A percentile compares a stretch with the other conserved stretches of the same genome.
phyloP scores from a whole-genome alignment of 2,797 vertebrate species.

The Chrosomus eos region DNA sequence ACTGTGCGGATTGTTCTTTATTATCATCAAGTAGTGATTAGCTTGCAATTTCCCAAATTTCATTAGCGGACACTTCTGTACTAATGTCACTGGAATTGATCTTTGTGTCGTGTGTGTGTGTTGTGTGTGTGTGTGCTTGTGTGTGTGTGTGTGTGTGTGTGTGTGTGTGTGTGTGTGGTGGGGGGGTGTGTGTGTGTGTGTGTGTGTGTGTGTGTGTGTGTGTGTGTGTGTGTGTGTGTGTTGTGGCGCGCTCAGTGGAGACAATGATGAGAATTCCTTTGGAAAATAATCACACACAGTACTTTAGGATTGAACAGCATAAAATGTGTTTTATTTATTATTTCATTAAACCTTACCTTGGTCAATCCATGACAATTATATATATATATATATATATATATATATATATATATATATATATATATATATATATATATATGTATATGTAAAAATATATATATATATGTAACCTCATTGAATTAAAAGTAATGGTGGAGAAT shows the following conservation, averaged over 20 bases:
- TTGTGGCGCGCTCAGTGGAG: constrained; percentile 13
- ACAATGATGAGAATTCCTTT: constrained; percentile 53
- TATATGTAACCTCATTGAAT: not conserved
- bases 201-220: no score
- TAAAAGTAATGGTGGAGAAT: not conserved
- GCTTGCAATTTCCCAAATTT: not conserved
- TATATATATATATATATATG: no score
- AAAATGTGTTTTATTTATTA: not conserved
- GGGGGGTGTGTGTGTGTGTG: not conserved
- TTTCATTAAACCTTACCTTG: not conserved
- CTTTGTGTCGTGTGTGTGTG: not conserved
- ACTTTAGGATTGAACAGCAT: not conserved
- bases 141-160: constrained; percentile 22
- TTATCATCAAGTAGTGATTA: constrained; percentile 9
- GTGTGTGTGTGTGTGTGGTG: constrained; percentile 20
- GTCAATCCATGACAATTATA: not conserved
- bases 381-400: no score
- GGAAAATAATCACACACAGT: constrained; percentile 37
- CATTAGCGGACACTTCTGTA: not conserved
- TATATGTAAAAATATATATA: no score
- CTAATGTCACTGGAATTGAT: constrained; percentile 6
- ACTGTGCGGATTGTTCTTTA: constrained; percentile 6
- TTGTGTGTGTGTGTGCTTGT: constrained; percentile 18
- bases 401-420: not conserved
- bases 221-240: not conserved